Evolutionary conservation across 2,113 vertebrate species (phyloP), one percentile per base, ranked within the genome.

Genomic region (Catharus minimus): DNA sequence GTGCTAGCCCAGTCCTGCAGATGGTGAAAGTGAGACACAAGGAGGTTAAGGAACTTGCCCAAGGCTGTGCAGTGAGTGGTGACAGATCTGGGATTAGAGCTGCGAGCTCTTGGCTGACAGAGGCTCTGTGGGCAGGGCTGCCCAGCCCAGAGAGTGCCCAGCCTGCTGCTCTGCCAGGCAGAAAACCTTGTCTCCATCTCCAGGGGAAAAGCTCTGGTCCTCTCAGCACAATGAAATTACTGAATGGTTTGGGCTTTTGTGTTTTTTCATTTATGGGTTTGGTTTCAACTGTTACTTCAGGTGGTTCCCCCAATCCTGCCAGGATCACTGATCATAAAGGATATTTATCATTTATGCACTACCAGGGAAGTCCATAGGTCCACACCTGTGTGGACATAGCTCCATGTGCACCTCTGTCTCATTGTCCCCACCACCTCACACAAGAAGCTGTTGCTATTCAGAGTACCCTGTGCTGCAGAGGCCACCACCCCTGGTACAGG

Each of bases 11-110:
- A 78, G 86, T 79, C 74, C 88, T 86, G 65, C 93, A 95, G 93
- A 96, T 95, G 94, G 92, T 95, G 87, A 94, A 92, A 82, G 30
- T 8, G 93, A 96, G 88, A 79, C 89, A 62, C 68, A 5, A 33
- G 91, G 82, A 95, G 89, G 92, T 86, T 86, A 65, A 96, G 90
- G 75, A 64, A 74, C 89, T 91, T 9, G 92, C 95, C 94, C 86
- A 41, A 5, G 94, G 95, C 95, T 92, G 92, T 92, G 93, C 89
- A 82, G 85, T 36, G 93, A 67, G n/a, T 69, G 87, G 93, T 95
- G 85, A 81, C 90, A 85, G 95, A 93, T 61, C 89, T 77, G 1
- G 2, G 61, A 46, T 71, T 38, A 28, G 84, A 90, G 93, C 79
- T 78, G 91, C 0, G 19, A 94, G 88, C 47, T 84, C 26, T 77